Percentiles rank a stretch among this genome's conserved stretches.
Evolutionary conservation across 2,888 invertebrate species (phyloP).

Genomic region (Timema podura): DNA sequence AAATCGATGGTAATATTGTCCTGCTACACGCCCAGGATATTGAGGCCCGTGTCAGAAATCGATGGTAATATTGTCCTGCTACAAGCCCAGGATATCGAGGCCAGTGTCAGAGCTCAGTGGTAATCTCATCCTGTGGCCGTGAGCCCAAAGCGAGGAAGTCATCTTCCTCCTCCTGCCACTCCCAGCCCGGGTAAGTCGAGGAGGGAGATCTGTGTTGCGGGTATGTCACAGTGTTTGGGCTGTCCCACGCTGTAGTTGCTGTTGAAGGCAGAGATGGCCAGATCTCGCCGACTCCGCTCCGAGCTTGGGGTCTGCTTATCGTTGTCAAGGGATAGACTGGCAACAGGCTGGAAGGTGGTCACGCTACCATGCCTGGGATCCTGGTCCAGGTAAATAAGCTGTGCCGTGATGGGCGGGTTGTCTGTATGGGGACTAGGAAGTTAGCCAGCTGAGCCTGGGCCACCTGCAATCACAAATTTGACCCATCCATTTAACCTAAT

Average conservation of each 20-base stretch:
- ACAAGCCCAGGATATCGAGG: too few species aligned
- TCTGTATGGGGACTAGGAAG: conserved; percentile 55
- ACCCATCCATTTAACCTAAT: too few species aligned
- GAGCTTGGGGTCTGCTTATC: conserved; percentile 2
- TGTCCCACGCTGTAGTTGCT: conserved; percentile 42
- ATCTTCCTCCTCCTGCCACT: conserved; percentile 47
- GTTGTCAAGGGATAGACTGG: neutral
- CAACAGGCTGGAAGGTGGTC: conserved; percentile 31
- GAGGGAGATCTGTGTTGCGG: conserved; percentile 42
- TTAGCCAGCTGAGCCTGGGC: conserved; percentile 73
- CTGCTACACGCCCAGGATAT: too few species aligned
- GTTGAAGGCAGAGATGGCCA: conserved; percentile 44
- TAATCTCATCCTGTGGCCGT: conserved; percentile 83
- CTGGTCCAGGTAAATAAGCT: conserved; percentile 1
- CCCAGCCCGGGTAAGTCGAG: neutral
- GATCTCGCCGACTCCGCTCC: conserved; percentile 39
- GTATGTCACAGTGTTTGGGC: neutral
- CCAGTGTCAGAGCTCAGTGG: conserved; percentile 66
- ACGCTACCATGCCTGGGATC: conserved; percentile 29
- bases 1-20: too few species aligned
- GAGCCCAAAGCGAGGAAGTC: conserved; percentile 80
- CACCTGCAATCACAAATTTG: conserved; percentile 49
- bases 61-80: too few species aligned
- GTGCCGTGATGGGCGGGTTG: conserved; percentile 31
- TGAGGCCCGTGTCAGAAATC: too few species aligned